Base-by-base conservation (phyloP, 2,888 invertebrate genomes). In the Tridacna crocea region DNA sequence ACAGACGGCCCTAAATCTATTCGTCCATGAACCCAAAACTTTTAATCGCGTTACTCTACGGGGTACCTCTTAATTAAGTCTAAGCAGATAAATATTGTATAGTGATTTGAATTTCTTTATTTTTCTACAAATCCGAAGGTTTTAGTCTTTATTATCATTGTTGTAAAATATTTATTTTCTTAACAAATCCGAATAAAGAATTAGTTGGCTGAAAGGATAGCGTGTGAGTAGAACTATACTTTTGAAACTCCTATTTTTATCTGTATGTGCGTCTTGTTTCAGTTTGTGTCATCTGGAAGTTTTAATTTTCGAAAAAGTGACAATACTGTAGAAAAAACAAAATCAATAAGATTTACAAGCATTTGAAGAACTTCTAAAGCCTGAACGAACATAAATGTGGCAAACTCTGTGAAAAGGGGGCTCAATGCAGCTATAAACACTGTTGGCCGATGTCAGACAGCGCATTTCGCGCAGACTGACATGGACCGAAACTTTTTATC, bases 141-240 rank as follows among this genome's bases (percentile, higher is more conserved):
- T 51, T 70, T 70, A 70, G 70, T 51, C 26, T 70, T 24, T 70
- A 51, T 47, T 70, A 70, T 70, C 48, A 70, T 51, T 70, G 47
- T n/a, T 70, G 46, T 70, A 70, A 70, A 70, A 51, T 70, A 51
- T 70, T 70, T 70, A 70, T 48, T 70, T 70, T 70, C 51, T 70
- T 70, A 70, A 70, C 51, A 70, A 70, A 70, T 70, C 70, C 70
- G 61, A 8, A 61, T 24, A 19, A n/a, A 61, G 61, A 61, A 24
- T 61, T 61, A 61, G 22, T 61, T 22, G 24, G 15, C 19, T 22
- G 22, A 13, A 13, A 22, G 61, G 13, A 61, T 17, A 61, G 8
- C 19, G 61, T 61, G 61, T 61, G 61, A 61, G 61, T 61, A 61
- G 61, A 55, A 55, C 19, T 55, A 1, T 55, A 55, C 61, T 61